Base-by-base conservation (phyloP, 1,140 invertebrate species). In the Agrilus planipennis region DNA sequence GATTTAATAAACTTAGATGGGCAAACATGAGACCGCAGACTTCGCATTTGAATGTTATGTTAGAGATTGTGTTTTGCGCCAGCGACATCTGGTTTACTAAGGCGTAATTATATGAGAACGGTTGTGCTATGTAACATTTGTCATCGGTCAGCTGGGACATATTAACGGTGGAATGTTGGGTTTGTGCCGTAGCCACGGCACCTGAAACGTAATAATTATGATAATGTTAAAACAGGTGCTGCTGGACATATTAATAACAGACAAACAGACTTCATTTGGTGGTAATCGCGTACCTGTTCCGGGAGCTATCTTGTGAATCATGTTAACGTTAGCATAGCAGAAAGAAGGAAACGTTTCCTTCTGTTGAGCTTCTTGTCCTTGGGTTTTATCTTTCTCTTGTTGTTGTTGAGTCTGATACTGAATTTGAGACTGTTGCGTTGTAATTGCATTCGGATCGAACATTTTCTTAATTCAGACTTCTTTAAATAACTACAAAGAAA, bases 21-120 rank as follows among this genome's bases (percentile, higher is more conserved):
- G 76, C 76, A 58, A 88, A 88, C 64, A 84, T 82, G 21, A 85
- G 61, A 18, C 83, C 83, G 56, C 84, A 88, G 3, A 86, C 77
- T 62, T 88, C 84, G 61, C 84, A 88, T 63, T 87, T 87, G 57
- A 84, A 86, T 42, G 81, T 84, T 11, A 84, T 82, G 51, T 81
- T 80, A 14, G 76, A 79, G 50, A 84, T 82, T 31, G 81, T 71
- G 51, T 77, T 78, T 51, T 71, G 70, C 17, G 71, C 70, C 39
- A 75, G 61, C 45, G 75, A 73, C 72, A 77, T 77, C 39, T 76
- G 63, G 47, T 65, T 65, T n/a, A 65, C 60, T 21, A 65, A 44
- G 3, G 63, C 59, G 49, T 80, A 80, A 52, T 80, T 80, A 50
- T 79, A 79, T 34, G 74, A 73, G 45, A 79, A 77, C 3, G 76